Percentiles rank a stretch among this genome's conserved stretches.
Conservation (phyloP, 2,797 vertebrate genomes). For the Tragelaphus eurycerus region DNA sequence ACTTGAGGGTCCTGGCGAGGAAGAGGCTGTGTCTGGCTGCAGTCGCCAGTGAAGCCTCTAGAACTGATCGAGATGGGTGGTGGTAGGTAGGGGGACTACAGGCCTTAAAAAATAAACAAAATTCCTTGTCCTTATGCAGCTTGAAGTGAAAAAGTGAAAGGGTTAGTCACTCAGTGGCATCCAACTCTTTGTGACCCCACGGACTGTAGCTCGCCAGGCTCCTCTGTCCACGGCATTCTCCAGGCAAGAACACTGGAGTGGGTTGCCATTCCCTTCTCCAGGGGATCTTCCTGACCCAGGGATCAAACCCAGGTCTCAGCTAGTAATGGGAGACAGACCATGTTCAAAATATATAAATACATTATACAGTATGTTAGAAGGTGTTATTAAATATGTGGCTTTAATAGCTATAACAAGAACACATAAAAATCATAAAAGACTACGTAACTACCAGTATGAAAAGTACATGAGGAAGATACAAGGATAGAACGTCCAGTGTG, state of each 20-base stretch:
- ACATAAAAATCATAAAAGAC: neutral
- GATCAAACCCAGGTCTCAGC: neutral
- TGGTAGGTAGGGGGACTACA: neutral
- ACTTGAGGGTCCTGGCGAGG: accelerated
- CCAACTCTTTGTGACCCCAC: neutral
- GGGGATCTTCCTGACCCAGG: neutral
- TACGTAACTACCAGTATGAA: neutral
- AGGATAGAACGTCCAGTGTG: neutral
- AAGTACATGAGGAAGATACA: neutral
- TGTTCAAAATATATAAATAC: neutral
- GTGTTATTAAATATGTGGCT: neutral
- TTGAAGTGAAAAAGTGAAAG: neutral
- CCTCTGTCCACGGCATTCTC: neutral
- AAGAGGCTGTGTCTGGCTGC: neutral
- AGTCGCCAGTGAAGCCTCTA: neutral
- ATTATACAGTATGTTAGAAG: neutral
- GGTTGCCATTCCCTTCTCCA: neutral
- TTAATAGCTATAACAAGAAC: neutral
- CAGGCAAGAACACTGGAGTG: neutral
- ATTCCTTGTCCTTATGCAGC: neutral
- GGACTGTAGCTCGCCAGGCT: neutral
- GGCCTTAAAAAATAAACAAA: neutral
- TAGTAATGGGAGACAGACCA: neutral
- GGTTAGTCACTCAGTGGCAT: accelerated
- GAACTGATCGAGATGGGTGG: neutral